Base-by-base conservation (phyloP, 2,797 vertebrate species). In the Amniataba percoides region DNA sequence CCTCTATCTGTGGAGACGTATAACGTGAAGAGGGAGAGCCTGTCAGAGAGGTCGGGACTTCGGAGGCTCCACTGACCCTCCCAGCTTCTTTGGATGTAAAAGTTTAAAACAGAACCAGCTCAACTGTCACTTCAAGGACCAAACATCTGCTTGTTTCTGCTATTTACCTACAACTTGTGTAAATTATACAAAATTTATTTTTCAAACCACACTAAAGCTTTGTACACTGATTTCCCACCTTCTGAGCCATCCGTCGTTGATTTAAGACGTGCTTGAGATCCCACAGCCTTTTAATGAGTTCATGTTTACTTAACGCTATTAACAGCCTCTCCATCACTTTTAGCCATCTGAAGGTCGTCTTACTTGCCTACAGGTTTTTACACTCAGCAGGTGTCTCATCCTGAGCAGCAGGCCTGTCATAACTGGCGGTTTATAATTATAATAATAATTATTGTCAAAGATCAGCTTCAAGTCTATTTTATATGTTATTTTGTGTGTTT, bases 1-100 rank as follows among this genome's bases (percentile, higher is more conserved):
- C 95, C 91, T 97, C 96, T 88, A 94, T 95, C 97, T 97, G 95
- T 51, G 43, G 83, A 87, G 84, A 79, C 15, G 83, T 51, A 59
- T 70, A 57, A 65, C 18, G 86, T 64, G 83, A 79, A 94, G 81
- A 90, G 66, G 80, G 56, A 90, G 64, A 87, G 34, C n/a, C 21
- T 12, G 86, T 93, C 64, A 93, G 81, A 80, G 45, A 70, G 69
- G 61, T 46, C 11, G 12, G 69, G 34, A 25, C 45, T 57, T 71
- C 65, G 68, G 65, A 63, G 23, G 46, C 45, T 71, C 55, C 48
- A n/a, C 34, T 56, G 42, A 69, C 19, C 55, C 64, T 45, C 27
- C 2, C 14, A 57, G 15, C 27, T 14, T 59, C 31, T 45, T 45
- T 46, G 27, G 39, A 58, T 66, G 52, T 62, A 39, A 77, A 14